Evolutionary conservation across 2,113 vertebrate species (phyloP).

Genomic region (Tychaedon coryphoeus): DNA sequence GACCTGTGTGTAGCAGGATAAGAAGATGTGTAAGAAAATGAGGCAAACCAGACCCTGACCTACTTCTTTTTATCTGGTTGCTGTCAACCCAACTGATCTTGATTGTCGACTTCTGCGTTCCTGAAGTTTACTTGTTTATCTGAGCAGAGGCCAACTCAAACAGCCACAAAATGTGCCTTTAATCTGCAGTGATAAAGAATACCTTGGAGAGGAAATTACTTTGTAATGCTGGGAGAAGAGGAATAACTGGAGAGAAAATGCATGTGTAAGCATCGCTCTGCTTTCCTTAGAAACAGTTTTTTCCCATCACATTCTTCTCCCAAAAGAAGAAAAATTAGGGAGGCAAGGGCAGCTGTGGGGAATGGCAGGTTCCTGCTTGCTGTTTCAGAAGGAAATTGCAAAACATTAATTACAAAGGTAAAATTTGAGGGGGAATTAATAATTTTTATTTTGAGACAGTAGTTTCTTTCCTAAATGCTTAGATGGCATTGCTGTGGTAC

Average conservation of each 20-base stretch:
- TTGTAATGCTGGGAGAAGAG: neutral
- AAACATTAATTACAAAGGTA: neutral
- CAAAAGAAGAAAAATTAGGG: neutral
- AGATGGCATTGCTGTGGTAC: neutral
- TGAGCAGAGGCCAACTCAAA: slow-evolving; percentile 55
- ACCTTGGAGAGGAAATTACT: slow-evolving; percentile 66
- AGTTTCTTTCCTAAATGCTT: neutral
- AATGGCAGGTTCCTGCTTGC: neutral
- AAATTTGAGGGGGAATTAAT: neutral
- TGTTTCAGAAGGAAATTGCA: neutral
- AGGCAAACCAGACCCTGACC: slow-evolving; percentile 64
- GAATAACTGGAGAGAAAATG: neutral
- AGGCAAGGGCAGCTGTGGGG: neutral
- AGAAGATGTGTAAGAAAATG: slow-evolving; percentile 45
- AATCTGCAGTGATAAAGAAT: slow-evolving; percentile 66
- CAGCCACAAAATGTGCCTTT: slow-evolving; percentile 58
- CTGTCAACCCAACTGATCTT: slow-evolving; percentile 40
- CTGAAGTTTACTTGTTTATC: slow-evolving; percentile 68
- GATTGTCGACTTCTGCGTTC: slow-evolving; percentile 38
- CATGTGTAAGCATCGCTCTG: neutral
- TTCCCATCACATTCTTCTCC: neutral
- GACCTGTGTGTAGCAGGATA: neutral
- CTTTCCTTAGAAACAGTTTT: neutral
- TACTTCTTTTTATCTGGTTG: slow-evolving; percentile 58
- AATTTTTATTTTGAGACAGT: neutral